A percentile compares a stretch with the other conserved stretches of the same genome.
Conservation (phyloP, 2,888 invertebrate genomes). For the Apamea epomidion region DNA sequence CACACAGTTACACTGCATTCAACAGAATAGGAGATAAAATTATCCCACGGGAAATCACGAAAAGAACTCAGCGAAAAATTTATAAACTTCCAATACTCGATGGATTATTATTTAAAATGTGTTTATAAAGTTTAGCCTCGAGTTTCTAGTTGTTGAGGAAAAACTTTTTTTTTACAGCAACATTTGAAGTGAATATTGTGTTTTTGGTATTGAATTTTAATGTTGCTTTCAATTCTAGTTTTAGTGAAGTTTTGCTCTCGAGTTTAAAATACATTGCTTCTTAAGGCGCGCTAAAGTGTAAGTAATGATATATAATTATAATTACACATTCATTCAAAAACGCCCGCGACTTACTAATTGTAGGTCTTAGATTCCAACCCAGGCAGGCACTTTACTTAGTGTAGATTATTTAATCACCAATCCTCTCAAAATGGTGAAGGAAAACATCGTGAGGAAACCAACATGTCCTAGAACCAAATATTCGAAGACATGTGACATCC, state of each 20-base stretch:
- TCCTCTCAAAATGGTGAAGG: neutral
- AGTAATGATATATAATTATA: neutral
- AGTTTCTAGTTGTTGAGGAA: conserved; percentile 9
- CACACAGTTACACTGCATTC: conserved; percentile 4
- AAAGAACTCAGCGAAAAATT: conserved; percentile 38
- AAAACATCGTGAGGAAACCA: neutral
- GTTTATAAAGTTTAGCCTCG: conserved; percentile 19
- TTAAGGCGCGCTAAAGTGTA: neutral
- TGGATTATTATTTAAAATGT: conserved; percentile 55
- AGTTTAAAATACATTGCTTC: neutral
- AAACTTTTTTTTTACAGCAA: conserved; percentile 2
- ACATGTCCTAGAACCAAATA: neutral
- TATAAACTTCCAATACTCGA: conserved; percentile 38
- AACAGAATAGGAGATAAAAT: conserved; percentile 35
- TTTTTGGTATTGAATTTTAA: conserved; percentile 24
- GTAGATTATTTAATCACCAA: neutral
- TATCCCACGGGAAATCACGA: conserved; percentile 42
- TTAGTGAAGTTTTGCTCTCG: conserved; percentile 1
- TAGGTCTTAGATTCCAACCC: neutral
- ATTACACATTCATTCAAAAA: neutral
- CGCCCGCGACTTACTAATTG: neutral
- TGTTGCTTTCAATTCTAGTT: conserved; percentile 12
- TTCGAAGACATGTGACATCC: neutral
- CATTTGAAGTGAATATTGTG: conserved; percentile 14
- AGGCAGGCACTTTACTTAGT: neutral